Base-by-base conservation (phyloP, 2,113 vertebrate genomes). In the Triplophysa tibetana region DNA sequence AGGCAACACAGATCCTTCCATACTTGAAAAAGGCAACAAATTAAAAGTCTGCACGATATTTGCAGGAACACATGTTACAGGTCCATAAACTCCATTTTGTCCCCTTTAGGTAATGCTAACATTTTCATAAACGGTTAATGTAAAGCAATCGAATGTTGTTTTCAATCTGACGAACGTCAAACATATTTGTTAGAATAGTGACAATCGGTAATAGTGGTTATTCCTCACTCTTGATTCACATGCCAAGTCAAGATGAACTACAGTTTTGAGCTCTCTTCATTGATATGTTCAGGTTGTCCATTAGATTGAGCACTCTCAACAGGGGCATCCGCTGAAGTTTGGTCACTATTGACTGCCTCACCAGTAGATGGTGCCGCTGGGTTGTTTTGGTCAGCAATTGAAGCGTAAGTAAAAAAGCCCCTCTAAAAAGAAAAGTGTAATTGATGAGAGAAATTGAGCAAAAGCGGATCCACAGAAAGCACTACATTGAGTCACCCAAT, bases 341-440 rank as follows among this genome's bases (percentile, higher is more conserved):
- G 41, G 41, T 67, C 41, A 67, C 10, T 8, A 13, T 43, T 67
- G 65, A 21, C 65, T 67, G 7, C 21, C 45, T 68, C n/a, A 16
- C 66, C 41, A 48, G 66, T 19, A 48, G 66, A 68, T 48, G 41
- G 8, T 7, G 0, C 13, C 13, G 1, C 66, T 24, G 21, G 43
- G 66, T 48, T 24, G 66, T 68, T 38, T 48, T 68, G 43, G 66
- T 48, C 43, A 68, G 14, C 66, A 68, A 21, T 24, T 17, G 43
- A 48, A 68, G 21, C 1, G 2, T 6, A 5, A 48, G 48, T 21
- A 6, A 68, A 68, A 48, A 68, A 68, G 7, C 66, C 66, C 66
- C 8, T 68, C 66, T 68, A 7, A 54, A 16, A 19, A 54, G 2
- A 54, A 54, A 16, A 54, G 19, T 54, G 1, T 0, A 2, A 6